Conservation (phyloP, 2,888 invertebrate genomes). For the Trichogramma dendrolimi region DNA sequence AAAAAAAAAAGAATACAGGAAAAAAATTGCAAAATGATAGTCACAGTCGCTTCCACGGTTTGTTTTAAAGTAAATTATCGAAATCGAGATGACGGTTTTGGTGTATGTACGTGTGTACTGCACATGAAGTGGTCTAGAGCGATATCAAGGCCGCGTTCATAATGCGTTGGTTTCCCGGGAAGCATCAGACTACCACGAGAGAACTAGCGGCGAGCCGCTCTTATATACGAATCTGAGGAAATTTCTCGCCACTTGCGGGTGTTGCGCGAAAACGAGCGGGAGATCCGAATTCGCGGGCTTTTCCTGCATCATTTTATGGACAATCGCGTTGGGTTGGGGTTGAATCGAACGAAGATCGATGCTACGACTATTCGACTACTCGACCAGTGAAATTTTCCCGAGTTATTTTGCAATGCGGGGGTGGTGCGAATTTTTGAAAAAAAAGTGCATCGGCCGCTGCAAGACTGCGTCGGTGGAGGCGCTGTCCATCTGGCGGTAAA, state of each 20-base stretch:
- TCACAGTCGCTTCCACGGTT: slow-evolving; percentile 41
- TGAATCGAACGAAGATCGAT: too few relatives aligned
- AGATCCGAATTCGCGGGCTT: too few relatives aligned
- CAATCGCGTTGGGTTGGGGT: too few relatives aligned
- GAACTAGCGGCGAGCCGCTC: fast-evolving
- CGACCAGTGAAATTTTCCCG: too few relatives aligned
- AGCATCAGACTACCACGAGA: slow-evolving; percentile 43
- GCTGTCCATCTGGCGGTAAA: slow-evolving; percentile 17
- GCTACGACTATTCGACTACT: too few relatives aligned
- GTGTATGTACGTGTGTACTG: slow-evolving; percentile 29
- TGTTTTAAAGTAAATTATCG: slow-evolving; percentile 35
- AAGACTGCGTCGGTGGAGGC: too few relatives aligned
- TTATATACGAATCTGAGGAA: slow-evolving; percentile 38
- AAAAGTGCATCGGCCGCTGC: too few relatives aligned
- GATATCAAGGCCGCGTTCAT: slow-evolving; percentile 27
- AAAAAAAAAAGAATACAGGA: not conserved
- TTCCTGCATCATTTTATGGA: too few relatives aligned
- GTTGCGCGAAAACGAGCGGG: too few relatives aligned
- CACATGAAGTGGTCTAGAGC: slow-evolving; percentile 22
- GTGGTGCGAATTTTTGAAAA: too few relatives aligned
- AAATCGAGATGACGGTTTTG: slow-evolving; percentile 29
- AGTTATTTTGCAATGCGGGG: too few relatives aligned
- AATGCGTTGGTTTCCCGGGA: slow-evolving; percentile 41
- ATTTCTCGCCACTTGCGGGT: slow-evolving; percentile 21
- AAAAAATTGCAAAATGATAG: slow-evolving; percentile 37